Percentiles rank a stretch among this genome's conserved stretches.
Evolutionary conservation across 2,888 invertebrate genomes (phyloP).

Genomic region (Mimas tiliae): DNA sequence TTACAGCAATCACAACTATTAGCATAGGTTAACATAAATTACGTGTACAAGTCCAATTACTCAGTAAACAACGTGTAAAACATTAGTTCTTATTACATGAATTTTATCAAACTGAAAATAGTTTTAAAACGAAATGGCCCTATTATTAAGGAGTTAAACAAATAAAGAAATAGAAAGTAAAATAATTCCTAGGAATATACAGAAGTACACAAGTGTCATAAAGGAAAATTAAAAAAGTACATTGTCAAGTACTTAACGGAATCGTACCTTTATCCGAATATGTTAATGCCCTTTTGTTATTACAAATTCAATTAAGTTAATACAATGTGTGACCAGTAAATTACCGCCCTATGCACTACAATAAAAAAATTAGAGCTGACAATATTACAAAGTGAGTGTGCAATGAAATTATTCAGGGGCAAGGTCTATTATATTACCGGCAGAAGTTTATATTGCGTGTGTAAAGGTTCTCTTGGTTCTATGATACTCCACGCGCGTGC

Average conservation of each 20-base stretch:
- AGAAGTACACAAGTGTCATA: too few relatives aligned
- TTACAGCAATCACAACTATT: background rate
- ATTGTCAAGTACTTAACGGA: too few relatives aligned
- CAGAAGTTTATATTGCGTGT: slow-evolving; percentile 24
- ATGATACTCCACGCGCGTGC: slow-evolving; percentile 18
- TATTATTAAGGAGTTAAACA: too few relatives aligned
- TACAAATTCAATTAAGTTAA: too few relatives aligned
- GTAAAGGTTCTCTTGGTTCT: background rate
- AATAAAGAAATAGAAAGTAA: too few relatives aligned
- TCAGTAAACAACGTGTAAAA: background rate
- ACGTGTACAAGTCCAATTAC: background rate
- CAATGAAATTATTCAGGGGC: slow-evolving; percentile 26
- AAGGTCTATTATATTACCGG: slow-evolving; percentile 26
- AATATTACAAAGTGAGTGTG: background rate
- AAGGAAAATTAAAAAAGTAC: too few relatives aligned
- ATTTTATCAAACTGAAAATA: background rate
- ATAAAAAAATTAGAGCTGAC: background rate
- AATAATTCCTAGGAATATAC: too few relatives aligned
- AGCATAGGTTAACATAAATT: background rate
- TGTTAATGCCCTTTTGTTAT: too few relatives aligned
- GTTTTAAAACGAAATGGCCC: background rate
- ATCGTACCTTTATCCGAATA: too few relatives aligned
- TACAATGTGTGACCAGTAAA: too few relatives aligned
- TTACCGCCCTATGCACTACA: background rate
- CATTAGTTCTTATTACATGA: background rate